Base-by-base conservation (phyloP, 1,140 invertebrate genomes). In the Drosophila burlai region DNA sequence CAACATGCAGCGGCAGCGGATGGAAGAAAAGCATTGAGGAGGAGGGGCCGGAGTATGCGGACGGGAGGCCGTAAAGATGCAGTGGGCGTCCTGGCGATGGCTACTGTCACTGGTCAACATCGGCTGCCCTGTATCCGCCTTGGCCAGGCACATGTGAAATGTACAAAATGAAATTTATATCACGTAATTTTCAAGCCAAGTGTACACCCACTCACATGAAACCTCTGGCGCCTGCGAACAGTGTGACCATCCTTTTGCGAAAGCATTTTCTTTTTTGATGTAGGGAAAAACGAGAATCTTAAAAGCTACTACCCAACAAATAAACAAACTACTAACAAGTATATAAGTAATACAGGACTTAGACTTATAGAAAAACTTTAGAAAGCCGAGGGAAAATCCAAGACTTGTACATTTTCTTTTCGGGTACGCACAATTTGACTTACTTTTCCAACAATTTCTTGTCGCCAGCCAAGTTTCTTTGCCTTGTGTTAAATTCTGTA, bases 101-200 rank as follows among this genome's bases (percentile, higher is more conserved):
- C 75, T 83, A 83, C 75, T 67, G 76, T 78, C 47, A 40, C 72
- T 64, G 76, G 58, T 59, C 65, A 45, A 49, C 73, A 21, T 29
- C 31, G 34, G 49, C 45, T 38, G 63, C 36, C 43, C 34, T 43
- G 43, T 50, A 43, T 43, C 42, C 43, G 42, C 21, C 42, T 26
- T 36, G 38, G 10, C 34, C 36, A 77, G 50, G 63, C 63, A 47
- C 71, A 83, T 71, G 65, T 73, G 76, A 80, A 83, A 83, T 82
- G 63, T 83, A 50, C 49, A 47, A 83, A 65, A 75, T 76, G 71
- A 83, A 83, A 83, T 83, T 80, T 83, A 83, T 71, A 63, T 76
- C 81, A 64, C 80, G 76, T 84, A 80, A 83, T 80, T 83, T 83
- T 29, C 31, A 45, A 26, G 61, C 62, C 64, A 66, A 66, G n/a